Conservation (phyloP, 2,888 invertebrate species). For the Aporophyla nigra region DNA sequence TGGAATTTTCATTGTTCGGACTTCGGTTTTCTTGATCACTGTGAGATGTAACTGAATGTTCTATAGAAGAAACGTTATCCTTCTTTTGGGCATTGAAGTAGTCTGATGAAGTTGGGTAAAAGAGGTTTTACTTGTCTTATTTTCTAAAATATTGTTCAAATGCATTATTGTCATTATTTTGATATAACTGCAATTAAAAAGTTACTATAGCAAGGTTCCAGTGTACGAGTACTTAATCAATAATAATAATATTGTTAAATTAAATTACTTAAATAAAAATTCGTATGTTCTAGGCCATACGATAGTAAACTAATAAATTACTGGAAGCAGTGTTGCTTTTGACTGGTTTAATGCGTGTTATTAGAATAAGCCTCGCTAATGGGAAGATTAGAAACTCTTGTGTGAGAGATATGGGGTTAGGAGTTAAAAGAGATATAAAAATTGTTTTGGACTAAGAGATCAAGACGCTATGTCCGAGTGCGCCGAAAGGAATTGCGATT, state of each 20-base stretch:
- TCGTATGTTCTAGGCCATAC: slow-evolving; percentile 58
- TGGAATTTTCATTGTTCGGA: not conserved
- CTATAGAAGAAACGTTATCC: not conserved
- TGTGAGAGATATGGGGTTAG: slow-evolving; percentile 1
- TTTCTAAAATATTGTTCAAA: not conserved
- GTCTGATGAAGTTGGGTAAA: not conserved
- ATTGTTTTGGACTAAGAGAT: not conserved
- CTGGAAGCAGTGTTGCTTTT: slow-evolving; percentile 13
- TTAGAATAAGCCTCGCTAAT: slow-evolving; percentile 7
- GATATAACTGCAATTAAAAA: not conserved
- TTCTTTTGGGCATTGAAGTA: not conserved
- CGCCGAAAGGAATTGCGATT: not conserved
- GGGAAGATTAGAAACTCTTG: slow-evolving; percentile 9
- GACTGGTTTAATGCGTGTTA: slow-evolving; percentile 7
- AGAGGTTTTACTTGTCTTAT: not conserved
- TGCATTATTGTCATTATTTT: not conserved
- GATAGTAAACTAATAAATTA: slow-evolving; percentile 21
- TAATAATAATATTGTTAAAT: slow-evolving; percentile 43
- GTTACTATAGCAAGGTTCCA: slow-evolving; percentile 47
- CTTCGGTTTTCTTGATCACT: not conserved
- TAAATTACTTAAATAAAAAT: slow-evolving; percentile 43
- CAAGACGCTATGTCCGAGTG: not conserved
- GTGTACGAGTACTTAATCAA: slow-evolving; percentile 46
- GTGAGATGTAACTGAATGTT: not conserved
- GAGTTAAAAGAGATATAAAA: not conserved